Evolutionary conservation across 2,888 invertebrate species (phyloP), one percentile per base, ranked within the genome.

Genomic region (Morpho helenor): DNA sequence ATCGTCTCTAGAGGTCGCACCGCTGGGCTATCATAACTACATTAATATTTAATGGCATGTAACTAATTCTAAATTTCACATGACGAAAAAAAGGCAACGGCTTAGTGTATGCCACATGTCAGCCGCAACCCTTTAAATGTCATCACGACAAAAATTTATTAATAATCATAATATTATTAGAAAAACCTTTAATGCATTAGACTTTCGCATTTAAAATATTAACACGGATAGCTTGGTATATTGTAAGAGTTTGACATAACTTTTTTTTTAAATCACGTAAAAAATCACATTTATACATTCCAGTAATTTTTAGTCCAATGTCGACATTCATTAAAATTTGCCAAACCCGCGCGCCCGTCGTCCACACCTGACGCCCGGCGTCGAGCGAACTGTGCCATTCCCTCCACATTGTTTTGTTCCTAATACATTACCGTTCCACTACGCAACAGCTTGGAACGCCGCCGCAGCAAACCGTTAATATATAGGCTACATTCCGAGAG

Each of bases 301-400:
- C 63, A 85, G 81, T 7, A 7, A 0, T n/a, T 5, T 50, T 31
- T 42, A 54, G 62, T 55, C 63, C 72, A 60, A 43, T 31, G 68
- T 60, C 68, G 68, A 80, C 85, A 86, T 87, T 87, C 87, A 87
- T 87, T 87, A 87, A 79, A 79, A 78, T 79, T 76, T 77, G 74
- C 74, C 75, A 71, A 74, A 73, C 70, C 75, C 72, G 72, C 73
- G 72, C 74, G 71, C 73, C 73, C 62, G 76, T 77, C 77, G 70
- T 62, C 59, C 70, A 67, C 79, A 79, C 78, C 79, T 79, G 79
- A 66, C 72, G 70, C 74, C 56, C 61, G 65, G 59, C 60, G 45
- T 22, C 53, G 41, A 53, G 53, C 59, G 51, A 59, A 55, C 64
- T 56, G 75, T 76, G 79, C 73, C 76, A 74, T 65, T 58, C 61